Evolutionary conservation across 2,797 vertebrate species (phyloP).

Genomic region (Syncerus caffer): DNA sequence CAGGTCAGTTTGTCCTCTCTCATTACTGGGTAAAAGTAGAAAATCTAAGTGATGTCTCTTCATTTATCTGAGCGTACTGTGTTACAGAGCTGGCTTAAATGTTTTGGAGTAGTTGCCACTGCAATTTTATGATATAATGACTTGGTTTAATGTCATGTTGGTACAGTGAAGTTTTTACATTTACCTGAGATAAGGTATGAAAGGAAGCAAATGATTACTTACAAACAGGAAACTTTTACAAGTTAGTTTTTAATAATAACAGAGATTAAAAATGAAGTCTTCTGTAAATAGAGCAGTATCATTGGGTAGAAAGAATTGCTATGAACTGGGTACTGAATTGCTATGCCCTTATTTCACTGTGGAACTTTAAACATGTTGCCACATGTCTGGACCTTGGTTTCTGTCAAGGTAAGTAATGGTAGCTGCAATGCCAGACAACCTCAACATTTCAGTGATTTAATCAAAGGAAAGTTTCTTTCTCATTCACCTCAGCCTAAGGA

Average conservation of each 20-base stretch:
- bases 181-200: constrained; percentile 28
- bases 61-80: background rate
- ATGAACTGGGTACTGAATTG: background rate
- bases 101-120: background rate
- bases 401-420: background rate
- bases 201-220: background rate
- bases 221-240: background rate
- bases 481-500: background rate
- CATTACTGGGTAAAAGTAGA: background rate
- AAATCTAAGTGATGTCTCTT: background rate
- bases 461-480: background rate
- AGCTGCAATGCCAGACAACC: background rate
- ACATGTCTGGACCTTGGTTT: background rate
- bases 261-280: background rate
- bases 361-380: background rate
- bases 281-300: background rate
- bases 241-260: background rate
- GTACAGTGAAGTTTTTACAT: constrained; percentile 26
- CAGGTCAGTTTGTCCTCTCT: background rate
- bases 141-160: constrained; percentile 1
- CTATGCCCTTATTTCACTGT: background rate
- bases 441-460: background rate
- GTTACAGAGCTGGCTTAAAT: background rate
- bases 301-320: background rate
- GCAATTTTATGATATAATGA: constrained; percentile 50